Percentiles rank a stretch among this genome's conserved stretches.
These are phyloP conservation scores for Drosophila paucipuncta DNA, from an alignment of 2,888 invertebrate genomes.

Conservation along the genomic window DNA sequence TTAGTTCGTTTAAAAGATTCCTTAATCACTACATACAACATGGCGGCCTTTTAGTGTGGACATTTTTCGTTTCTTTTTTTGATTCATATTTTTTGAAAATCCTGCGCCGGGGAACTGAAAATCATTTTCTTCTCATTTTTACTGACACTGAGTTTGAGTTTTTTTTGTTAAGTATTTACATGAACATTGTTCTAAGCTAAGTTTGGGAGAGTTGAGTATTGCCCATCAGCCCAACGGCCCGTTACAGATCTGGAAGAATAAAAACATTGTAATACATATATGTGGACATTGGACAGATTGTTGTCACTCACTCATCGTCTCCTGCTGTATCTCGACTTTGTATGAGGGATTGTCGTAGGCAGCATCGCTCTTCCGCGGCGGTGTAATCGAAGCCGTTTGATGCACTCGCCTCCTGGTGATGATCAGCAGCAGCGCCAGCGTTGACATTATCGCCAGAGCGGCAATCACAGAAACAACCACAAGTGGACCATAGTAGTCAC, in stretches of 20 bases:
- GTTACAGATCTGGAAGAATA: constrained; percentile 68
- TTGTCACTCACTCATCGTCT: constrained; percentile 92
- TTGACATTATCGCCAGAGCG: constrained; percentile 93
- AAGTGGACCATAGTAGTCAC: constrained; percentile 95
- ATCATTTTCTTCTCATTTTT: constrained; percentile 46
- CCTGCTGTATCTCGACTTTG: constrained; percentile 96
- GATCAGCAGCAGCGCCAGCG: constrained; percentile 92
- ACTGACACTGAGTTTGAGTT: constrained; percentile 74
- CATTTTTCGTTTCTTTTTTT: constrained; percentile 7
- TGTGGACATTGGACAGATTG: not conserved
- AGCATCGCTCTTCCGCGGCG: constrained; percentile 92
- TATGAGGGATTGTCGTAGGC: constrained; percentile 97
- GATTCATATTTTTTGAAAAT: constrained; percentile 14
- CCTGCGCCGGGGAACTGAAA: constrained; percentile 61
- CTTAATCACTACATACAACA: constrained; percentile 75
- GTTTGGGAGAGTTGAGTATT: constrained; percentile 46
- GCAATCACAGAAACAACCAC: constrained; percentile 95
- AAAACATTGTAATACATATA: not conserved
- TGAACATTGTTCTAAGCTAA: constrained; percentile 64
- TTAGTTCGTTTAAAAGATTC: constrained; percentile 45
- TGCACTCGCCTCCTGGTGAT: constrained; percentile 90
- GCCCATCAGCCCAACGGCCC: constrained; percentile 40
- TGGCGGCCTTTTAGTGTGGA: constrained; percentile 58
- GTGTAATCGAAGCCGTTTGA: constrained; percentile 92
- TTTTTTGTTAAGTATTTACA: constrained; percentile 64